Percentiles rank a stretch among this genome's conserved stretches.
Conservation (phyloP, 2,113 vertebrate species). For the Oryzias celebensis region DNA sequence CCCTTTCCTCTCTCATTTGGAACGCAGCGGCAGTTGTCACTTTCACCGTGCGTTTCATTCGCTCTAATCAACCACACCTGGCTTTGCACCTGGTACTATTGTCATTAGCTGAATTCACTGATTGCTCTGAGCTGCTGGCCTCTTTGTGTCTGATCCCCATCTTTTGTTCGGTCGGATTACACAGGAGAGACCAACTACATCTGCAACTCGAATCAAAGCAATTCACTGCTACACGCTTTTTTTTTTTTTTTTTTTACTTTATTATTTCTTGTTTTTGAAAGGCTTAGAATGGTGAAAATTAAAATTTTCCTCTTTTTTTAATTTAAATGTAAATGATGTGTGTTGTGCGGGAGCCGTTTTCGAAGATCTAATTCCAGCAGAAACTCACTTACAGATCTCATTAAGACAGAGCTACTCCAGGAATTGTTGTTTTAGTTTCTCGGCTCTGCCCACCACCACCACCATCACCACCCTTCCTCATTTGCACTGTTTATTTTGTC, state of each 20-base stretch:
- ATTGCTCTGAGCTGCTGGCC: constrained; percentile 46
- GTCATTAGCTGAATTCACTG: constrained; percentile 64
- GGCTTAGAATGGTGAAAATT: constrained; percentile 17
- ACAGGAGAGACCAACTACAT: constrained; percentile 6
- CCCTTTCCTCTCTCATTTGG: constrained; percentile 44
- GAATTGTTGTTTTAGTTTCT: constrained; percentile 24
- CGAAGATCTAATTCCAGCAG: constrained; percentile 65
- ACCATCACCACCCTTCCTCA: not conserved
- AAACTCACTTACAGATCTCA: constrained; percentile 60
- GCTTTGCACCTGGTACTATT: constrained; percentile 69
- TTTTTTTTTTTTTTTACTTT: not conserved
- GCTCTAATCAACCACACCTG: constrained; percentile 75
- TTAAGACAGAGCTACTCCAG: constrained; percentile 59
- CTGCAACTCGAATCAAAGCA: constrained; percentile 13
- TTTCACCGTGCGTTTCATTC: constrained; percentile 55
- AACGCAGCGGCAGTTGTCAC: constrained; percentile 57
- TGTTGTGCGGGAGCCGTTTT: constrained; percentile 36
- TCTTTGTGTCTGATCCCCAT: constrained; percentile 29
- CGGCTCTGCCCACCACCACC: constrained; percentile 10
- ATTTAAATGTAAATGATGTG: constrained; percentile 40
- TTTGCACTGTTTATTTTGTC: constrained; percentile 21
- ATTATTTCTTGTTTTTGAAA: constrained; percentile 1
- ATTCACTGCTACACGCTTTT: not conserved
- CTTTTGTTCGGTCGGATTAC: constrained; percentile 44
- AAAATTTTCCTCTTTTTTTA: constrained; percentile 17